Evolutionary conservation across 2,888 invertebrate genomes (phyloP), one percentile per base, ranked within the genome.

Genomic region (Athalia circularis): DNA sequence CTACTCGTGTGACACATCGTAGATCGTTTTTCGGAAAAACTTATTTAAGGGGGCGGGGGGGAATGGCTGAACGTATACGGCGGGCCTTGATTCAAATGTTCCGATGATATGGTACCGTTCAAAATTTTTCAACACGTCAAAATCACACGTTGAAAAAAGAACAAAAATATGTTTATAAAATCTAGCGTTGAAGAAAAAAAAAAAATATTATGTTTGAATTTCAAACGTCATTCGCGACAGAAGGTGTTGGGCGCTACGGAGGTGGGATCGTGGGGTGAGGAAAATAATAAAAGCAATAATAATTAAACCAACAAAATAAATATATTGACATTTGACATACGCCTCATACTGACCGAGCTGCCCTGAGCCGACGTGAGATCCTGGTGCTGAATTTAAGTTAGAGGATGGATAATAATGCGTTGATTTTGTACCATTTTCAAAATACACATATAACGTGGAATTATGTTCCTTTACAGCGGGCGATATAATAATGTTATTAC

Each of bases 251-350:
- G 79, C 77, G 79, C 68, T 29, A 43, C 47, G 15, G 64, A 54
- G 13, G 70, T 43, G 54, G 45, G 70, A 15, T 50, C 13, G 50
- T 64, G 50, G 72, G 74, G 45, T 75, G 64, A 74, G 78, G 43
- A 80, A 82, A 67, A 81, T 65, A 62, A 77, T 79, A 82, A 80
- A 83, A 84, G 81, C 79, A 84, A 85, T 79, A 82, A 81, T 83
- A 85, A 85, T 86, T 84, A 85, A 86, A 85, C 84, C 85, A 87
- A 87, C 85, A 85, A 86, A 87, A 86, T 86, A 86, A 86, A 86
- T 87, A 86, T 85, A 86, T 87, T 78, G 57, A 78, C 72, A 72
- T 78, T 70, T 78, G 78, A 78, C 78, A 78, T 64, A 78, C 54
- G 78, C 74, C 78, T 78, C 78, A 78, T 78, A 78, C 78, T 78